phyloP scores from a whole-genome alignment of 1,140 invertebrate genomes.

The Conus ventricosus region DNA sequence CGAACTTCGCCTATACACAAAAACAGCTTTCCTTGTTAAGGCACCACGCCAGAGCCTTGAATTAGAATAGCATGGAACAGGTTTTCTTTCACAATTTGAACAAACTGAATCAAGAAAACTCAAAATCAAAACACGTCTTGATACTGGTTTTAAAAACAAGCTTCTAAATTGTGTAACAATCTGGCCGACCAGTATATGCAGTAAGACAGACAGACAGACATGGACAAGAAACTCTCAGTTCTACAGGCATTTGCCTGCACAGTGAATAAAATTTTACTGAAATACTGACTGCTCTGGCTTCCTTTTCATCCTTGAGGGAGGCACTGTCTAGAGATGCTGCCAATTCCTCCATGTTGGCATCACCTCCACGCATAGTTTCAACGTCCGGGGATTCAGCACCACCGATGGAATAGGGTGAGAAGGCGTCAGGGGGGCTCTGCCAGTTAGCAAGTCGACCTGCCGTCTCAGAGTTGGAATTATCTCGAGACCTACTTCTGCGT shows the following conservation, averaged over 20 bases:
- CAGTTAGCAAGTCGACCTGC: slow-evolving; percentile 59
- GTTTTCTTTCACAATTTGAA: too few relatives aligned
- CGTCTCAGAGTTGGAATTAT: slow-evolving; percentile 60
- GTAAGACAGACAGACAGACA: background rate
- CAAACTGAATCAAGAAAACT: too few relatives aligned
- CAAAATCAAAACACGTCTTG: too few relatives aligned
- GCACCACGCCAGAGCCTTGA: too few relatives aligned
- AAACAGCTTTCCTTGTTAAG: too few relatives aligned
- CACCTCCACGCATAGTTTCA: slow-evolving; percentile 41
- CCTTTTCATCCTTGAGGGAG: slow-evolving; percentile 41
- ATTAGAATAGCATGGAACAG: too few relatives aligned
- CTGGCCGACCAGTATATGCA: too few relatives aligned
- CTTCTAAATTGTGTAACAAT: too few relatives aligned
- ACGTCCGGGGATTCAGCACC: slow-evolving; percentile 51
- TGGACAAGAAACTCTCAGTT: background rate
- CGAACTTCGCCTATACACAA: too few relatives aligned
- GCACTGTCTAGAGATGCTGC: slow-evolving; percentile 38
- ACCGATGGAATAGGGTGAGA: slow-evolving; percentile 25
- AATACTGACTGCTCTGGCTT: slow-evolving; percentile 34
- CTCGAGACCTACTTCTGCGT: slow-evolving; percentile 44
- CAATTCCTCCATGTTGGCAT: slow-evolving; percentile 38
- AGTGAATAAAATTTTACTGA: too few relatives aligned
- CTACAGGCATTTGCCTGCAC: too few relatives aligned
- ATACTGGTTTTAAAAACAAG: too few relatives aligned
- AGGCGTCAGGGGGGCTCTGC: slow-evolving; percentile 37